These are phyloP conservation scores for Helogale parvula DNA, from an alignment of 2,113 vertebrate species.

Conservation along the genomic window DNA sequence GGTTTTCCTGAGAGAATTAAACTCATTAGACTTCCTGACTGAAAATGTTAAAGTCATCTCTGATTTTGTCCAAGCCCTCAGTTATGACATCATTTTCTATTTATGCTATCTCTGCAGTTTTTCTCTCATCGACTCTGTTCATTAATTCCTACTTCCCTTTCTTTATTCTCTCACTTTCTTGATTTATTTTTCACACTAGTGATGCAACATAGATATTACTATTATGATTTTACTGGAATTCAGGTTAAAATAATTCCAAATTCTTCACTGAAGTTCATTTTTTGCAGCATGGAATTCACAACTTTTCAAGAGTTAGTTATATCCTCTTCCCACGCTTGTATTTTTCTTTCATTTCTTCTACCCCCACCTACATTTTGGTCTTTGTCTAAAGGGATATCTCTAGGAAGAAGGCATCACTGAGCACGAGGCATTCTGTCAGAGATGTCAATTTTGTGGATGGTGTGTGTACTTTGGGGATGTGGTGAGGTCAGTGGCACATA, in stretches of 20 bases:
- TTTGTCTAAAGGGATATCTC: neutral
- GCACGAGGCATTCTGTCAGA: neutral
- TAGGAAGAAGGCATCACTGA: neutral
- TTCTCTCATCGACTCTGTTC: neutral
- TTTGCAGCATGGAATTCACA: neutral
- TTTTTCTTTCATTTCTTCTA: neutral
- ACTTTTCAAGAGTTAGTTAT: neutral
- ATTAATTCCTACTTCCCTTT: neutral
- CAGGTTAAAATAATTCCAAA: neutral
- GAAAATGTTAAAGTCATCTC: neutral
- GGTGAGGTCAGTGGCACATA: neutral
- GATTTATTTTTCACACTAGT: neutral
- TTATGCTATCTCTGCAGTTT: neutral
- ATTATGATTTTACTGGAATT: neutral
- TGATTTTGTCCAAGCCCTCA: neutral
- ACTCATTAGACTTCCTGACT: neutral
- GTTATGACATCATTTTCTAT: neutral
- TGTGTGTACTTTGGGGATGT: neutral
- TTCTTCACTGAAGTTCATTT: neutral
- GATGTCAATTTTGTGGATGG: neutral
- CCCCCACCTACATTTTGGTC: neutral
- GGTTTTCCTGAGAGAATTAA: constrained; percentile 4
- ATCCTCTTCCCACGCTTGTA: neutral
- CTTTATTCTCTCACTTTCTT: neutral
- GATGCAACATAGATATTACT: neutral